Evolutionary conservation across 2,113 vertebrate species (phyloP), one percentile per base, ranked within the genome.

Genomic region (Leptosomus discolor): DNA sequence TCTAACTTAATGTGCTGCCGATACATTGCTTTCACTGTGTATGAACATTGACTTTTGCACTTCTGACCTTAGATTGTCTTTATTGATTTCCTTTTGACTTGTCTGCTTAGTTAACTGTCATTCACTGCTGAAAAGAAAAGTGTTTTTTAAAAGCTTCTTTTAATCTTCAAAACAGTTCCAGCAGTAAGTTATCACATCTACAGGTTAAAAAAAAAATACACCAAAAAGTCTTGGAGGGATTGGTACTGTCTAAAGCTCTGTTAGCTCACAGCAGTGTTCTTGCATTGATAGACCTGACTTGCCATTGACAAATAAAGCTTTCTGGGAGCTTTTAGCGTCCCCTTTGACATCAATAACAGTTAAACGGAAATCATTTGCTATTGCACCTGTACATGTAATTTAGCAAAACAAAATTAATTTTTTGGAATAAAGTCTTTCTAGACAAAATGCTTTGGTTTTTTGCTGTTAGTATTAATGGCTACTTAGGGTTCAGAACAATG

Each of bases 81-180:
- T 64, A 93, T 88, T 32, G 83, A 95, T 92, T 94, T 88, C 76
- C 43, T 83, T 88, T 86, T 71, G 79, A 60, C 37, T 90, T 57
- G 48, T 43, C 50, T 63, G 32, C 39, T 80, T 34, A 64, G 65
- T 85, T 85, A 82, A 46, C 36, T 60, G 34, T 46, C 68, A 84
- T 43, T 95, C 61, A 30, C 26, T 76, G 53, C 36, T 83, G 50
- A 20, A 82, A 20, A 79, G 16, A 84, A 15, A 74, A 81, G 12
- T 29, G 15, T 7, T 74, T 71, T 79, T 74, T 82, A 29, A 54
- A 91, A 85, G 21, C 43, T 43, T 51, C 7, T 64, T 94, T 90
- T 82, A 12, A 60, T 64, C 32, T 85, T 67, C 23, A 54, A 63
- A 88, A 45, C 41, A 85, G 13, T 78, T 92, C 23, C 26, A 87